A percentile compares a stretch with the other conserved stretches of the same genome.
These are phyloP conservation scores for Oreotrochilus melanogaster DNA, from an alignment of 2,113 vertebrate genomes.

Conservation along the genomic window DNA sequence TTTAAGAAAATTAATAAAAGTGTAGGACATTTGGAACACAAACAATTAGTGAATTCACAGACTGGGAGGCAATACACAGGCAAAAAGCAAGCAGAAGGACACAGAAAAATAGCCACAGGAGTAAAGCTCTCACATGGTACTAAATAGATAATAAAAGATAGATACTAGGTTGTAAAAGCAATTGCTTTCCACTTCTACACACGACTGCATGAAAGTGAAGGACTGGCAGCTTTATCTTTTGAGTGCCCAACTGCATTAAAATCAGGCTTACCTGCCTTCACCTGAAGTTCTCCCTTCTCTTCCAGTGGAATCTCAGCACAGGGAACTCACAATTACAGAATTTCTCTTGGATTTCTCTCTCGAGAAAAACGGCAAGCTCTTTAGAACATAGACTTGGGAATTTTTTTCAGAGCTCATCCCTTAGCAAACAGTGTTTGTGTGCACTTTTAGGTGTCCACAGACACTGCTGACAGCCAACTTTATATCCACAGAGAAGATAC, in stretches of 20 bases:
- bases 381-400: background rate
- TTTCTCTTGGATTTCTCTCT: background rate
- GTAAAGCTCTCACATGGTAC: fast-evolving
- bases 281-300: background rate
- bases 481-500: background rate
- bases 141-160: background rate
- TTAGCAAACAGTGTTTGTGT: background rate
- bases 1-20: constrained; percentile 16
- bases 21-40: background rate
- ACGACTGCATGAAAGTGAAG: background rate
- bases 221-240: background rate
- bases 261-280: background rate
- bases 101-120: background rate
- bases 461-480: background rate
- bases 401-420: background rate
- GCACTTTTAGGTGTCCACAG: background rate
- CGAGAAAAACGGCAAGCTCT: background rate
- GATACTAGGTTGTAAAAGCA: background rate
- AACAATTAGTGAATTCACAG: background rate
- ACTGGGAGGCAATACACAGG: fast-evolving
- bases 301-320: background rate
- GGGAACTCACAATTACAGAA: fast-evolving
- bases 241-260: background rate
- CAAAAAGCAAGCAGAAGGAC: background rate
- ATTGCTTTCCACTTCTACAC: background rate